Base-by-base conservation (phyloP, 2,888 invertebrate genomes). In the Magallana nippona region DNA sequence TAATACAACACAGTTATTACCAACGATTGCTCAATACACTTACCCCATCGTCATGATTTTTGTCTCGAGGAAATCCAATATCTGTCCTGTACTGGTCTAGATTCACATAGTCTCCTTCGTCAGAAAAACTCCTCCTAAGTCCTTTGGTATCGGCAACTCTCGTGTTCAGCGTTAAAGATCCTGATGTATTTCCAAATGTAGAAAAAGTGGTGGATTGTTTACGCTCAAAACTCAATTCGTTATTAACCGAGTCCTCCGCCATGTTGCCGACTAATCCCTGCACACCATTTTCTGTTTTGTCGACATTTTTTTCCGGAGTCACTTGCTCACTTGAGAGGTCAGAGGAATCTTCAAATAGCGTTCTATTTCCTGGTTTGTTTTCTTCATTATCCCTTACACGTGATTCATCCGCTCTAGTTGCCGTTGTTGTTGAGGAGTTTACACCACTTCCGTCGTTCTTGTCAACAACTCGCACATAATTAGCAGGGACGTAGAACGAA, bases 401-500 rank as follows among this genome's bases (percentile, higher is more conserved):
- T 81, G 83, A 83, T 82, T 86, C 81, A 55, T 79, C 81, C 56
- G 81, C 63, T 58, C 81, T 78, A 57, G 81, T 81, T 22, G 84
- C 81, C 56, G 81, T 77, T 58, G 81, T 78, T 60, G 81, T 81
- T 55, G 84, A 80, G 27, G 82, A 27, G 22, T 56, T 27, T 22
- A 83, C 79, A 79, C 82, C 86, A 55, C 82, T 79, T 82, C 82
- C 82, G 84, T 82, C 83, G 71, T 79, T 83, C 44, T 44, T 44
- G 78, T 83, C 86, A 77, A 91, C 81, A 85, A 89, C 81, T 83
- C 88, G 86, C 17, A 92, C 91, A 89, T 92, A 92, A 87, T 90
- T 88, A 22, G 91, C 90, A n/a, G 92, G 92, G 32, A 92, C 92
- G 89, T 89, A 92, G 83, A 92, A 91, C 10, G 89, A 87, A 22